Percentiles rank a stretch among this genome's conserved stretches.
phyloP scores from a whole-genome alignment of 2,113 vertebrate species.

The Morone saxatilis region DNA sequence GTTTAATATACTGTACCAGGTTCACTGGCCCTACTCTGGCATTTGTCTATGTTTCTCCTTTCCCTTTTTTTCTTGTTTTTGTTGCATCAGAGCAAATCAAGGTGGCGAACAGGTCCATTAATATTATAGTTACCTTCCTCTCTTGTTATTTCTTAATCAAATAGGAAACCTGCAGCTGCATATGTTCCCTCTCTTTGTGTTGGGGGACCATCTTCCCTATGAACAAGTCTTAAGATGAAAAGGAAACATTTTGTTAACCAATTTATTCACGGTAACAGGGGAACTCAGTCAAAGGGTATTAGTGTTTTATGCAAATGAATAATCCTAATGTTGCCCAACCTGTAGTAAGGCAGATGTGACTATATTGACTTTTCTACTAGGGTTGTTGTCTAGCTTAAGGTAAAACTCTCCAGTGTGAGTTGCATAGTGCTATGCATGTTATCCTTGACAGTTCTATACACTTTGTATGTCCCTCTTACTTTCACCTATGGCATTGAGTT shows the following conservation, averaged over 20 bases:
- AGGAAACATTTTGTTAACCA: constrained; percentile 1
- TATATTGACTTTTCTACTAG: neutral
- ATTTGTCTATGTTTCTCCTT: neutral
- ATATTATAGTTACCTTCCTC: neutral
- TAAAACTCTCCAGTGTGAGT: neutral
- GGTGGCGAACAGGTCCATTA: neutral
- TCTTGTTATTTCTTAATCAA: constrained; percentile 7
- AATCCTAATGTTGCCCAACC: constrained; percentile 7
- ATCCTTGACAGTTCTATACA: neutral
- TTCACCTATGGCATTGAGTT: constrained; percentile 9
- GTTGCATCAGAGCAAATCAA: neutral
- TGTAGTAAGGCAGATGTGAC: neutral
- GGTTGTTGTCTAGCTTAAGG: constrained; percentile 5
- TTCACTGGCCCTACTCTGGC: neutral
- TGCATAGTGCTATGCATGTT: neutral
- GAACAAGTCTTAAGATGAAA: constrained; percentile 9
- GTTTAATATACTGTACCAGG: neutral
- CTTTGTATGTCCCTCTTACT: neutral
- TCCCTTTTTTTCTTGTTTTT: neutral
- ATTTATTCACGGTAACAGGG: constrained; percentile 16
- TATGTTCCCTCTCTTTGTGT: constrained; percentile 1
- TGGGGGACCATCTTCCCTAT: neutral
- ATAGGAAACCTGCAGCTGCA: neutral
- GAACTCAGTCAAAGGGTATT: constrained; percentile 6
- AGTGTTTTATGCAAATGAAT: constrained; percentile 26